Base-by-base conservation (phyloP, 2,888 invertebrate species). In the Spodoptera picta region DNA sequence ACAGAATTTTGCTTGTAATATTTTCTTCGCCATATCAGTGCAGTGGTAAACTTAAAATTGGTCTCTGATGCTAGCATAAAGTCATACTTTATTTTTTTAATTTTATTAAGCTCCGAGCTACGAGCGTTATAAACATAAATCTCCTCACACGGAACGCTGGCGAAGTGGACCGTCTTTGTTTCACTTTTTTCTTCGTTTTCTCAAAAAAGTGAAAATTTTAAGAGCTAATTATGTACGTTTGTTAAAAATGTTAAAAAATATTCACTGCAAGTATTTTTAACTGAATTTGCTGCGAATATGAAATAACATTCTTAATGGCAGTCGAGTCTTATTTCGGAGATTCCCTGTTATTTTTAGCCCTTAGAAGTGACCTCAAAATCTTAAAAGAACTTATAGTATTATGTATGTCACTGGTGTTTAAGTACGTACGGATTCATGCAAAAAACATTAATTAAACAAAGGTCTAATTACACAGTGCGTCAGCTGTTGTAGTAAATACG, bases 131-230 rank as follows among this genome's bases (percentile, higher is more conserved):
- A 36, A 36, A 36, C 36, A 23, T 54, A 41, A 12, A 49, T 12
- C 1, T 60, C 49, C 54, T 66, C 50, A 46, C 54, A 67, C 53
- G 54, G 67, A 61, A 54, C 53, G 42, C 46, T 61, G 54, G 24
- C 46, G 45, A 67, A 27, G 45, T 54, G 46, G 48, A 4, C 31
- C 60, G 45, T 41, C n/a, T 50, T 31, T 43, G 12, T 61, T 24
- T 36, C 27, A 36, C 36, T 9, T 27, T 27, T 27, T 27, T 27
- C 5, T 27, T 51, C n/a, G 12, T 50, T 61, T 50, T 45, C 14
- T 45, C 4, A 11, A 11, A 36, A 65, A 58, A 52, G 51, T 65
- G 43, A 56, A 56, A 57, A 24, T 10, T 36, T 12, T 14, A 47
- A 47, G 23, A 23, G 12, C 24, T 24, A 47, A 4, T 24, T 47